Evolutionary conservation across 2,888 invertebrate species (phyloP).

Genomic region (Amiota minor): DNA sequence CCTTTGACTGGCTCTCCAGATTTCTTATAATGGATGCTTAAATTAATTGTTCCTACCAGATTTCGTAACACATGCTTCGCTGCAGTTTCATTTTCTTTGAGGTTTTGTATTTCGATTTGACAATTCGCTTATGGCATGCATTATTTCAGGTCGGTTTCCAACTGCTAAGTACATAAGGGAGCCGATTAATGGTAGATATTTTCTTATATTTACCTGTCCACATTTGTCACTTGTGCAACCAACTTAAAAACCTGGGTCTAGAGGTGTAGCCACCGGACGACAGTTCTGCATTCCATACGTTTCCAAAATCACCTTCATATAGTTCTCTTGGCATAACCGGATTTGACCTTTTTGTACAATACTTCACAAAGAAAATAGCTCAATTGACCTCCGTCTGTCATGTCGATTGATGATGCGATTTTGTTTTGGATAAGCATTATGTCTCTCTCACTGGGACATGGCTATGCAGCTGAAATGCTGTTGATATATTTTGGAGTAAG

Average conservation of each 20-base stretch:
- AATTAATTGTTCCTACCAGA: slow-evolving; percentile 18
- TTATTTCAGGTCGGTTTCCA: too few species aligned
- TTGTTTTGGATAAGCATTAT: background rate
- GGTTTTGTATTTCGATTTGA: background rate
- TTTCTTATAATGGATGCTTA: slow-evolving; percentile 32
- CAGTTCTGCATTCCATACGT: slow-evolving; percentile 11
- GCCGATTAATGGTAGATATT: too few species aligned
- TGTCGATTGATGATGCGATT: background rate
- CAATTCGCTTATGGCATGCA: background rate
- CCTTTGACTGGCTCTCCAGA: slow-evolving; percentile 30
- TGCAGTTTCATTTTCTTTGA: slow-evolving; percentile 8
- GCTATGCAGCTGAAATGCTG: background rate
- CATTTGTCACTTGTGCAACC: too few species aligned
- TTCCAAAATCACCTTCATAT: background rate
- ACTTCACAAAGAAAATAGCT: background rate
- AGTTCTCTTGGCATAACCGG: background rate
- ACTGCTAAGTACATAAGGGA: too few species aligned
- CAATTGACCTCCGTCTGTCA: background rate
- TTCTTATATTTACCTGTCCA: too few species aligned
- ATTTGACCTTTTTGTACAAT: background rate
- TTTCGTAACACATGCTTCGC: slow-evolving; percentile 33
- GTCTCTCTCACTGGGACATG: background rate
- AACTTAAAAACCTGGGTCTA: background rate
- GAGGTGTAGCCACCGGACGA: background rate
- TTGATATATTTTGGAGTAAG: background rate